Evolutionary conservation across 2,113 vertebrate species (phyloP), one percentile per base, ranked within the genome.

Genomic region (Otis tarda): DNA sequence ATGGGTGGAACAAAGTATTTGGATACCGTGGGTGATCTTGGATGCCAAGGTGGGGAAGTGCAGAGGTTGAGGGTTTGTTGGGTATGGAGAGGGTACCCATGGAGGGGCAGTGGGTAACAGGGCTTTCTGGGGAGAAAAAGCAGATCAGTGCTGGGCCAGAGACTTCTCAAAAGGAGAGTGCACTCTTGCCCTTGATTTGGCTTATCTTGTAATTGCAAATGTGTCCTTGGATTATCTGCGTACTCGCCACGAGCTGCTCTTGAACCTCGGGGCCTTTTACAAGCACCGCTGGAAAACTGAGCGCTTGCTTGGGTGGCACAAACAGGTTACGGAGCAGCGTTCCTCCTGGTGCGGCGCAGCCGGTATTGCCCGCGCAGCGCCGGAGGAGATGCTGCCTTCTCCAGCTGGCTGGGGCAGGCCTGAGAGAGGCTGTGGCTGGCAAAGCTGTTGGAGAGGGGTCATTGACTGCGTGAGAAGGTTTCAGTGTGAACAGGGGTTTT

Each of bases 21-120:
- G 16, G 41, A 50, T 37, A 12, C 4, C 12, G 1, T 35, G 39
- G 22, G 75, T 8, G 41, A 41, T 41, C 24, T 21, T 47, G 7
- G 50, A 87, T 50, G 19, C 47, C 4, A 21, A 45, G 41, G 52
- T 45, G 19, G 31, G 52, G 43, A 41, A 70, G 12, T 25, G n/a
- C 13, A 0, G 19, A 22, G 31, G 10, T 3, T 1, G 1, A 47
- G 31, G 11, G 13, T 70, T 91, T 84, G 10, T 18, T 3, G 2
- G 31, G 6, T 64, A 4, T 39, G 56, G 31, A 12, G 65, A 55
- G 47, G 56, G 24, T 68, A 19, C 4, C 1, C 6, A 5, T 41
- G 28, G 19, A 65, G 47, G 22, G 4, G 18, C 14, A 35, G 0
- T 11, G 53, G 27, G 18, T 61, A n/a, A 17, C 10, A 35, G 49